Evolutionary conservation across 1,140 invertebrate genomes (phyloP).

Genomic region (Leucophenga varia): DNA sequence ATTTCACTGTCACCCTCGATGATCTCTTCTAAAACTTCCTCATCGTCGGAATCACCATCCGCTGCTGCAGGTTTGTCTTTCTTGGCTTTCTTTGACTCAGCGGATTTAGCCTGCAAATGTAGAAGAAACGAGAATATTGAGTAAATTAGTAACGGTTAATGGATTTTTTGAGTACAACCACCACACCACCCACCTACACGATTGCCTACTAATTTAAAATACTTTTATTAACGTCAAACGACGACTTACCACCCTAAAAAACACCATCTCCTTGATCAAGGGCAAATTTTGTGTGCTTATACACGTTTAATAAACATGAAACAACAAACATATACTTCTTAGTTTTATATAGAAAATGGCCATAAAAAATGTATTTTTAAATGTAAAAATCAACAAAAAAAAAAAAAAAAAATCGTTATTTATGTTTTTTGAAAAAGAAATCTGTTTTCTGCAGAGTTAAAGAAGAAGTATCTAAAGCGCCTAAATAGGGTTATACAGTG

Average conservation of each 20-base stretch:
- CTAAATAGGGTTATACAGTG: too few relatives aligned
- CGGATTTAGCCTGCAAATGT: conserved; percentile 46
- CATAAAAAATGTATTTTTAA: conserved; percentile 50
- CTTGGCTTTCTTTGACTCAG: conserved; percentile 56
- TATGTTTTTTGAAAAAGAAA: conserved; percentile 30
- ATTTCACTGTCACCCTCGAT: conserved; percentile 54
- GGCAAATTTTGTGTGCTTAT: conserved; percentile 21
- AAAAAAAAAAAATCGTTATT: conserved; percentile 46
- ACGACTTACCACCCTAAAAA: too few relatives aligned
- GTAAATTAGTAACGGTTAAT: not conserved
- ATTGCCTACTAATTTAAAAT: too few relatives aligned
- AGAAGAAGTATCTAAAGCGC: conserved; percentile 44
- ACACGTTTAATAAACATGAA: conserved; percentile 20
- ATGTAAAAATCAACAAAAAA: conserved; percentile 30
- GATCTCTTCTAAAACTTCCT: conserved; percentile 46
- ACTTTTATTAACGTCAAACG: too few relatives aligned
- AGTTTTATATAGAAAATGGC: conserved; percentile 28
- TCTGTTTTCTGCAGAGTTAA: conserved; percentile 14
- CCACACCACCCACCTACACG: too few relatives aligned
- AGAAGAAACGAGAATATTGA: conserved; percentile 10
- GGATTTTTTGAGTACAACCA: too few relatives aligned
- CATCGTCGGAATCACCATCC: conserved; percentile 50
- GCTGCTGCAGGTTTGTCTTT: conserved; percentile 40
- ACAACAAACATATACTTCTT: conserved; percentile 20
- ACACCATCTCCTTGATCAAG: conserved; percentile 47